Base-by-base conservation (phyloP, 2,888 invertebrate genomes). In the Hecatera dysodea region DNA sequence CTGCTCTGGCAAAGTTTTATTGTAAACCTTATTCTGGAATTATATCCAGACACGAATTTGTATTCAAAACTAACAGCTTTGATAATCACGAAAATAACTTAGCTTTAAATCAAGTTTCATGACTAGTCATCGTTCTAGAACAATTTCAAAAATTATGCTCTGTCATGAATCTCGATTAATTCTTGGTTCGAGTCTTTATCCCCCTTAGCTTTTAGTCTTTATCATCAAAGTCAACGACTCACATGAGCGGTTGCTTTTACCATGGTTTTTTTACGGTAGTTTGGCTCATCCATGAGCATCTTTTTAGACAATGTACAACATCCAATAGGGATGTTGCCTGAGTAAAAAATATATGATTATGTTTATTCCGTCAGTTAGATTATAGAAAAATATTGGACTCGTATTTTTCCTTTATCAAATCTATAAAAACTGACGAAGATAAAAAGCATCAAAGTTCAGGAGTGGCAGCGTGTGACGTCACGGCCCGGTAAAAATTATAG, bases 141-240 rank as follows among this genome's bases (percentile, higher is more conserved):
- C 15, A 15, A 36, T 71, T 60, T 29, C n/a, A 4, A 24, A 71
- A 61, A 53, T 3, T 5, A 70, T 59, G 19, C 52, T 53, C 52
- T 42, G 33, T 52, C 70, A 36, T 70, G 59, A 52, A 44, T 52
- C 11, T 15, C 6, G 7, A 59, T 59, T 44, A 5, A 24, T 19
- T 57, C 6, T 56, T 33, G 17, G 17, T 12, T 24, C 12, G 22
- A 29, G n/a, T n/a, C n/a, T n/a, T n/a, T n/a, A n/a, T n/a, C n/a
- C 1, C 19, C 11, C 15, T 11, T n/a, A 33, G 29, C 24, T 33
- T 44, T 44, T 12, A 52, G 27, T 53, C 6, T 36, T 2, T 4
- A 15, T 15, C 24, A n/a, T 36, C 4, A 39, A 61, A 46, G 12
- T 9, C 9, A 29, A 15, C 22, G 27, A 33, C n/a, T 52, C 70